Base-by-base conservation (phyloP, 2,113 vertebrate species). In the Mola mola region DNA sequence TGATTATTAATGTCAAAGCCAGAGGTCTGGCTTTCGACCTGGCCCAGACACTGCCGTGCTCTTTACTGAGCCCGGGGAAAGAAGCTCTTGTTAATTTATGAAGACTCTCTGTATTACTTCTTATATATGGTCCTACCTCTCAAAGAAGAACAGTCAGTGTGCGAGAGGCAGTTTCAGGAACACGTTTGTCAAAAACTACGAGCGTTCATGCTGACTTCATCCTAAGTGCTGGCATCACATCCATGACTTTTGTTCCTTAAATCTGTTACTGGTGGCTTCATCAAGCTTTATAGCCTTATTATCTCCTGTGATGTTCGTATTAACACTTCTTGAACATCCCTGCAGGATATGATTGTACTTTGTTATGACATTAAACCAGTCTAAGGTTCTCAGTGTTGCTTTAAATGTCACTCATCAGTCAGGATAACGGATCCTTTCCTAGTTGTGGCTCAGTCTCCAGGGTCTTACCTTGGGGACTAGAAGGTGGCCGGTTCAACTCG, bases 1-100 rank as follows among this genome's bases (percentile, higher is more conserved):
- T 72, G 71, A 81, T 85, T 85, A 75, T 84, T 86, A 58, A 89
- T 75, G 78, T 55, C 33, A 67, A 57, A 66, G 48, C 67, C 55
- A 15, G 56, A 56, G 53, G 38, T 59, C 64, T 48, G 43, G 47
- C 67, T 68, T 53, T 72, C 22, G 49, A 67, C 73, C 69, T 8
- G 56, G 26, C 19, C 63, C 11, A n/a, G 0, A 56, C 58, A 63
- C 21, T 16, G 16, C 20, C 3, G 59, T 17, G 72, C 48, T 71
- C 58, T 78, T 82, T 79, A 41, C 68, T 64, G 28, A 52, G 56
- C 61, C 21, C 7, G 0, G 34, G 72, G 58, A 55, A 62, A 47
- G 58, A 75, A 40, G 47, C 62, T 34, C 42, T 79, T 53, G 61
- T 73, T 66, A 70, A 84, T 82, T 80, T 64, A 79, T 84, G 66